Evolutionary conservation across 2,888 invertebrate species (phyloP).

Genomic region (Lasius platythorax): DNA sequence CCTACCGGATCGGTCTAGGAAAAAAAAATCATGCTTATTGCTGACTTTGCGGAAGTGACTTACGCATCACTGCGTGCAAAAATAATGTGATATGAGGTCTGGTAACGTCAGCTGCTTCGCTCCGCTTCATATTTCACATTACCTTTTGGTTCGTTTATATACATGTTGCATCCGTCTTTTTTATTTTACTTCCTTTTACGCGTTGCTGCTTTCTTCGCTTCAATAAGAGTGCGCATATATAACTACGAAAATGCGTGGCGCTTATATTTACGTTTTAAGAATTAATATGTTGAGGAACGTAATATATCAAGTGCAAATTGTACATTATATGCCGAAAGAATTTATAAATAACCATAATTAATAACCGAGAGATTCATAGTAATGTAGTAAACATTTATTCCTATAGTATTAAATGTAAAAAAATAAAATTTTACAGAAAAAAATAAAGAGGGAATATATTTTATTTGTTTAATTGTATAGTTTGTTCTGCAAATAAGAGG

Average conservation of each 20-base stretch:
- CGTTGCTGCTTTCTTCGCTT: not conserved
- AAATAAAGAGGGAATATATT: too few species aligned
- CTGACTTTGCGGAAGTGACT: slow-evolving; percentile 77
- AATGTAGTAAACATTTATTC: not conserved
- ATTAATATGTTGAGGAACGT: not conserved
- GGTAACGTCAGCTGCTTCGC: slow-evolving; percentile 80
- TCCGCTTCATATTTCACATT: slow-evolving; percentile 78
- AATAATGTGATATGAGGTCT: slow-evolving; percentile 82
- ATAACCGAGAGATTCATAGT: not conserved
- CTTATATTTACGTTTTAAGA: not conserved
- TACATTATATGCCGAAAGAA: not conserved
- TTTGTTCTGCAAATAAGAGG: too few species aligned
- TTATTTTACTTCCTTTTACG: slow-evolving; percentile 41
- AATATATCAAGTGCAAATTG: not conserved
- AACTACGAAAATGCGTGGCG: not conserved
- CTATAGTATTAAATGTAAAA: not conserved
- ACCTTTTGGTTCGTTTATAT: slow-evolving; percentile 27
- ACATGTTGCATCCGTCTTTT: slow-evolving; percentile 58
- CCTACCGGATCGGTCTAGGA: slow-evolving; percentile 63
- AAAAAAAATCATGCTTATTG: slow-evolving; percentile 77
- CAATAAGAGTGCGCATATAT: slow-evolving; percentile 15
- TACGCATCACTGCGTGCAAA: slow-evolving; percentile 81
- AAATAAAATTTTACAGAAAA: not conserved
- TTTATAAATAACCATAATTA: not conserved
- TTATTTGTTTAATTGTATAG: too few species aligned